phyloP scores from a whole-genome alignment of 2,888 invertebrate genomes.

The Anorthoa munda region DNA sequence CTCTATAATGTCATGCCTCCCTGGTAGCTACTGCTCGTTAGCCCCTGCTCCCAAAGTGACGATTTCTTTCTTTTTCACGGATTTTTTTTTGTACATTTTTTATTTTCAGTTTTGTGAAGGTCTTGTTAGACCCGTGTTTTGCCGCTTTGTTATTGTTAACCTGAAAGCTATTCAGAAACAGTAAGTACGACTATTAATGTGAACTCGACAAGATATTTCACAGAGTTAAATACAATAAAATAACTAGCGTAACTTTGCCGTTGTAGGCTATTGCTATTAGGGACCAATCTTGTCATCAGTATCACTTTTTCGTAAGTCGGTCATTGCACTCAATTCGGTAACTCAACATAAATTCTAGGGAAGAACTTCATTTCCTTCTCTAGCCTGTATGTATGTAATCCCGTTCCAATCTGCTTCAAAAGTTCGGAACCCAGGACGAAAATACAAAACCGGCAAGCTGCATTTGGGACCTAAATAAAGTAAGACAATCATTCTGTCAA shows the following conservation, averaged over 20 bases:
- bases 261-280: background rate
- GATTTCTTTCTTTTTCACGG: slow-evolving; percentile 60
- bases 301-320: background rate
- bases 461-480: background rate
- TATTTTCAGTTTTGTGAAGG: slow-evolving; percentile 57
- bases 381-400: no score
- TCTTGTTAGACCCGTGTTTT: slow-evolving; percentile 53
- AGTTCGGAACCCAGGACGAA: background rate
- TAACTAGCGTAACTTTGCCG: background rate
- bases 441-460: background rate
- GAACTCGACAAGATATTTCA: slow-evolving; percentile 5
- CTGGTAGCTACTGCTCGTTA: slow-evolving; percentile 83
- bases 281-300: background rate
- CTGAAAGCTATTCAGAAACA: slow-evolving; percentile 41
- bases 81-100: slow-evolving; percentile 60
- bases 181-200: slow-evolving; percentile 34
- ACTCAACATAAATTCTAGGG: background rate
- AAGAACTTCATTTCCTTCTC: background rate
- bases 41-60: slow-evolving; percentile 72
- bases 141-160: slow-evolving; percentile 51
- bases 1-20: slow-evolving; percentile 86
- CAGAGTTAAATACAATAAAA: background rate
- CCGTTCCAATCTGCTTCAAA: background rate
- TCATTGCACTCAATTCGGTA: background rate
- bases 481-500: background rate